These are phyloP conservation scores for Fabriciana adippe DNA, from an alignment of 2,888 invertebrate genomes.

Conservation along the genomic window DNA sequence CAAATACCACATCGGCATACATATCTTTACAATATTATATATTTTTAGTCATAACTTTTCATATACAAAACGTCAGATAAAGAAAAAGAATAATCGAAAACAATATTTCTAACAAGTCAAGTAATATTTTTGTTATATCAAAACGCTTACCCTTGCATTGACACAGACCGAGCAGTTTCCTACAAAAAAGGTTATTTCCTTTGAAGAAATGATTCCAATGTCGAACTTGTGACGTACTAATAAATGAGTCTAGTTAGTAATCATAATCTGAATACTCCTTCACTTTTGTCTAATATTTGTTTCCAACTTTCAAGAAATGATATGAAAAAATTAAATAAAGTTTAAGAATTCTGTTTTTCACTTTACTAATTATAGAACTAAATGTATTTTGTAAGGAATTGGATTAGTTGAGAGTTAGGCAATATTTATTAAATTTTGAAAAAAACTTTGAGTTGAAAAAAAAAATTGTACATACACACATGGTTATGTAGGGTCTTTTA, in stretches of 20 bases:
- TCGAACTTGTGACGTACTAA: conserved; percentile 38
- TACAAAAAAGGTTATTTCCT: conserved; percentile 52
- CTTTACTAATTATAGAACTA: no score
- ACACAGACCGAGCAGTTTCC: conserved; percentile 51
- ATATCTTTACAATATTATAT: background rate
- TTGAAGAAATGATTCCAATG: conserved; percentile 42
- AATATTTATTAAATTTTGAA: no score
- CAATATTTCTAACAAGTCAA: conserved; percentile 34
- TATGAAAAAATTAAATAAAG: background rate
- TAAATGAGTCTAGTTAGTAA: conserved; percentile 33
- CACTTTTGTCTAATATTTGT: conserved; percentile 17
- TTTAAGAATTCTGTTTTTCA: background rate
- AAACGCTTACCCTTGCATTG: conserved; percentile 44
- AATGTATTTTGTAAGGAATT: no score
- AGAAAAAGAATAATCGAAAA: conserved; percentile 38
- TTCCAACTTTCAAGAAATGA: background rate
- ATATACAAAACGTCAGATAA: conserved; percentile 23
- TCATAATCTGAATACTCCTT: conserved; percentile 23
- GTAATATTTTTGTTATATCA: conserved; percentile 39
- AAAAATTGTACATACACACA: no score
- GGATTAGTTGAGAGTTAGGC: no score
- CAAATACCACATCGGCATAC: background rate
- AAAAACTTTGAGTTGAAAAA: no score
- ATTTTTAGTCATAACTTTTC: conserved; percentile 20
- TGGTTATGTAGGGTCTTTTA: no score